These are phyloP conservation scores for Piprites chloris DNA, from an alignment of 2,113 vertebrate species.

Conservation along the genomic window DNA sequence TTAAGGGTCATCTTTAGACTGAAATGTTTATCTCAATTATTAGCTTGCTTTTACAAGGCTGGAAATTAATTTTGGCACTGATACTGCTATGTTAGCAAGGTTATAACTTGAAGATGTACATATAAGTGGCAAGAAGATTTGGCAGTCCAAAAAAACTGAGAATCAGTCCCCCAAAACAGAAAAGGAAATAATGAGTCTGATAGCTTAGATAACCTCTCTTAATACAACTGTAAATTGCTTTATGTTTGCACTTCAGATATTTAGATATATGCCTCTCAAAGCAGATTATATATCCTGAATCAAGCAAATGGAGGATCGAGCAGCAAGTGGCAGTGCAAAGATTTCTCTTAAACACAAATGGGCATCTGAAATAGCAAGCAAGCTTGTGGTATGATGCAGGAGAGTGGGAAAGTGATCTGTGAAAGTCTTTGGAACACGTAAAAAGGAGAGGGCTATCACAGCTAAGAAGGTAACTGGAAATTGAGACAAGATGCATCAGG, in stretches of 20 bases:
- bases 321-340: not conserved
- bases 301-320: not conserved
- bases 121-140: not conserved
- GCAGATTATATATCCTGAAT: not conserved
- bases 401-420: not conserved
- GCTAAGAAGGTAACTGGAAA: not conserved
- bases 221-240: not conserved
- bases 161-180: not conserved
- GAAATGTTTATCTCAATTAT: not conserved
- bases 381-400: not conserved
- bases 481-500: not conserved
- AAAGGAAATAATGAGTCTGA: not conserved
- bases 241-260: not conserved
- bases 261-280: fast-evolving
- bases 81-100: not conserved
- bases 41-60: not conserved
- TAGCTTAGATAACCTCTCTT: not conserved
- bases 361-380: not conserved
- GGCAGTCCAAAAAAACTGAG: not conserved
- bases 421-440: not conserved
- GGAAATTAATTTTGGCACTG: not conserved
- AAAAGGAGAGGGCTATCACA: not conserved
- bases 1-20: not conserved
- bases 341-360: not conserved
- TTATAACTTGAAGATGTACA: not conserved